Conservation (phyloP, 2,797 vertebrate species). For the Hafferia zeledoni region DNA sequence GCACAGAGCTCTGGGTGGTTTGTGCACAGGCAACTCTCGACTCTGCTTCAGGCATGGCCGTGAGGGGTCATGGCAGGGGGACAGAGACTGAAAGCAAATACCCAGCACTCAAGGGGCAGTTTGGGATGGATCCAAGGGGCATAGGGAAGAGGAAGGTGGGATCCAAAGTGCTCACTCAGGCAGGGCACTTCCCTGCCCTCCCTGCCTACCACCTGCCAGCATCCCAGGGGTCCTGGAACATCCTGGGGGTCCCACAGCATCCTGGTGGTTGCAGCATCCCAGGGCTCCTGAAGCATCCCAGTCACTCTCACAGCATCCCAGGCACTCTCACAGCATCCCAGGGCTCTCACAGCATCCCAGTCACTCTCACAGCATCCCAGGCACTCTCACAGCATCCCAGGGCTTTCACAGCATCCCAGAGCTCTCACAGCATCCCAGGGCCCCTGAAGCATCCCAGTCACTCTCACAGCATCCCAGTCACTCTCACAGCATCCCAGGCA, state of each 20-base stretch:
- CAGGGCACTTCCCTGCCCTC: neutral
- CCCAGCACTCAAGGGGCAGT: neutral
- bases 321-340: neutral
- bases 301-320: fast-evolving
- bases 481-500: fast-evolving
- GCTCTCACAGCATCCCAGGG: fast-evolving
- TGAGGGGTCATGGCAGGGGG: fast-evolving
- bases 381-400: neutral
- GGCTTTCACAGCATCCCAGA: neutral
- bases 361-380: neutral
- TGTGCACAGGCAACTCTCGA: neutral
- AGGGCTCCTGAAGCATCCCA: fast-evolving
- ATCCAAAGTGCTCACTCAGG: neutral
- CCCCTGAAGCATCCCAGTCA: fast-evolving
- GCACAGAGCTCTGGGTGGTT: neutral
- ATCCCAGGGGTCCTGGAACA: neutral
- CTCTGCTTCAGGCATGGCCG: neutral
- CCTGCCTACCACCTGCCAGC: neutral
- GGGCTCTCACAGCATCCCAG: neutral
- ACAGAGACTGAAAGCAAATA: neutral
- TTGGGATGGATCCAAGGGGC: neutral
- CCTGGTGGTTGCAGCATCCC: neutral
- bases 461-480: neutral
- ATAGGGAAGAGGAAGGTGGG: fast-evolving
- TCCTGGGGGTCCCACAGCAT: neutral